Base-by-base conservation (phyloP, 92 coral and sea anemone species). In the Epizoanthus fatuus region DNA sequence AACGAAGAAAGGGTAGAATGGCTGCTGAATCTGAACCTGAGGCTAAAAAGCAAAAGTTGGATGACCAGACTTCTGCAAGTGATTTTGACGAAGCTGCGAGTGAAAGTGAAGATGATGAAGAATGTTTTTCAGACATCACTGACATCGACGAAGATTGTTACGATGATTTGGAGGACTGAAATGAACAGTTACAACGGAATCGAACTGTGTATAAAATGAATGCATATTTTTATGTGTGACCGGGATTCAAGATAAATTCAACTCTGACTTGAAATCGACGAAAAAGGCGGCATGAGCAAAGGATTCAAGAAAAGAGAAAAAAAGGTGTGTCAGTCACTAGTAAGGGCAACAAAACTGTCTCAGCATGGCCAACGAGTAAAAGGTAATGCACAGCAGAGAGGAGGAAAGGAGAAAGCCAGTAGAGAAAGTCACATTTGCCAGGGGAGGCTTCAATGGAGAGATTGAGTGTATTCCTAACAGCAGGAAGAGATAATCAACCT, bases 311-410 rank as follows among this genome's bases (percentile, higher is more conserved):
- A 22, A 22, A 22, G 25, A 22, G 25, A 22, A 40, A 40, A 40
- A 40, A 40, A 40, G 77, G 77, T 29, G 9, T 38, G 77, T 17
- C 77, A 72, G 77, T 72, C 77, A 8, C 37, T 72, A 51, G 60
- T 47, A 72, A 72, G 77, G 47, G 79, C 79, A 73, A 53, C 63
- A 53, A 73, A 73, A 73, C 79, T 5, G 45, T 52, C 54, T 73
- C 63, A 52, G 19, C 12, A 73, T 73, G 63, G 60, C 54, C 29
- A 60, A 73, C 63, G 52, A 59, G 60, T 73, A 3, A 73, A 73
- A 73, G 20, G 63, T 7, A 53, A 73, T 73, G 79, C 79, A 14
- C 79, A 53, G 79, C 32, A 7, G 8, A 53, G 63, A 73, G 29
- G 79, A 73, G 79, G 79, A 73, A 73, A 9, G 63, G 79, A 52